A percentile compares a stretch with the other conserved stretches of the same genome.
Conservation (phyloP, 2,797 vertebrate genomes). For the Parambassis ranga region DNA sequence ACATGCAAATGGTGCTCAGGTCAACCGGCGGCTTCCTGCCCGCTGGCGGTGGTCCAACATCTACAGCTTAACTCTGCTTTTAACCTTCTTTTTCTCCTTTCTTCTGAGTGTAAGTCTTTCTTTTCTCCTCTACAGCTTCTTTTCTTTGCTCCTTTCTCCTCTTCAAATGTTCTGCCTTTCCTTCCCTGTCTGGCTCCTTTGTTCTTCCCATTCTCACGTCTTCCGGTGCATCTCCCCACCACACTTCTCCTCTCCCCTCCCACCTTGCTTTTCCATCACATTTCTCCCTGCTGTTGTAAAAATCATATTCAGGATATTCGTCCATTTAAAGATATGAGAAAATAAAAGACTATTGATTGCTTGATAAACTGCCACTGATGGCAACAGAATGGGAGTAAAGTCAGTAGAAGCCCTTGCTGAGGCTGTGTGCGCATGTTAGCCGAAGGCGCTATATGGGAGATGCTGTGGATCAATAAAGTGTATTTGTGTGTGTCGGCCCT, state of each 20-base stretch:
- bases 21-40: conserved; percentile 74
- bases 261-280: conserved; percentile 51
- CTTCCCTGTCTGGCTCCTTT: not conserved
- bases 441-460: conserved; percentile 63
- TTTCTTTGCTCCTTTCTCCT: not conserved
- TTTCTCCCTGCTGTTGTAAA: conserved; percentile 68
- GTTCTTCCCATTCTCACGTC: not conserved
- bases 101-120: not conserved
- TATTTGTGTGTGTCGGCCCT: conserved; percentile 80
- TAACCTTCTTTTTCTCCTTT: not conserved
- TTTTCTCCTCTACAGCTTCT: not conserved
- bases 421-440: conserved; percentile 46
- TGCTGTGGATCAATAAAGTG: conserved; percentile 78
- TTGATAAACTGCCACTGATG: conserved; percentile 72
- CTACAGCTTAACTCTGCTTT: conserved; percentile 27
- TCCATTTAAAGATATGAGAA: conserved; percentile 78
- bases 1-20: conserved; percentile 90
- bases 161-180: not conserved
- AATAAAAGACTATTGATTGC: conserved; percentile 77
- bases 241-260: not conserved
- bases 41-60: conserved; percentile 62
- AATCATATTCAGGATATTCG: conserved; percentile 78
- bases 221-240: not conserved
- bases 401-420: conserved; percentile 58
- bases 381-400: conserved; percentile 59